Conservation (phyloP, 2,113 vertebrate species). For the Callipepla californica region DNA sequence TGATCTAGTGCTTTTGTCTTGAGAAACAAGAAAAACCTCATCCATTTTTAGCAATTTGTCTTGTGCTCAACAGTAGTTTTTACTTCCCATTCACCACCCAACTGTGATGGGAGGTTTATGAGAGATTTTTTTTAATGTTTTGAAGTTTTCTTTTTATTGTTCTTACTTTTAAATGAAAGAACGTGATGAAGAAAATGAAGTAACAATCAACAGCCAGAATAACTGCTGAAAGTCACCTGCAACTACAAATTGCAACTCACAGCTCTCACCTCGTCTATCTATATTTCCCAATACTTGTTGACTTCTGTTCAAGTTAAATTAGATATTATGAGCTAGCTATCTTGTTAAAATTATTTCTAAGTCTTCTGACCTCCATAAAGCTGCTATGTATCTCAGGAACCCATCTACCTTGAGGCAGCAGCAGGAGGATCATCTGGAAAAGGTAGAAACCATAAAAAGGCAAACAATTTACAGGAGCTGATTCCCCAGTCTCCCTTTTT, state of each 20-base stretch:
- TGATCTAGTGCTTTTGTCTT: neutral
- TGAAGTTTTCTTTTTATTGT: neutral
- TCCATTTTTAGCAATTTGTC: neutral
- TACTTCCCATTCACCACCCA: neutral
- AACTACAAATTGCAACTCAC: neutral
- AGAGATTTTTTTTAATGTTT: neutral
- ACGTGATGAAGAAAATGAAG: neutral
- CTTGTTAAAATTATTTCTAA: constrained; percentile 34
- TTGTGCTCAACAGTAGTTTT: neutral
- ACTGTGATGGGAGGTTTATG: neutral
- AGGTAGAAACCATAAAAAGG: neutral
- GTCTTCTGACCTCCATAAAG: constrained; percentile 40
- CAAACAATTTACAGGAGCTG: neutral
- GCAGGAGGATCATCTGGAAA: neutral
- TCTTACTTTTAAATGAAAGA: neutral
- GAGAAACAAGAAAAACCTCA: too few relatives aligned
- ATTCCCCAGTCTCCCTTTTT: neutral
- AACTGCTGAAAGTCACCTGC: neutral
- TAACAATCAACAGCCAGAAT: neutral
- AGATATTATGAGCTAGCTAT: neutral
- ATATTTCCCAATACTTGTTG: neutral
- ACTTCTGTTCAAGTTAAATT: constrained; percentile 17
- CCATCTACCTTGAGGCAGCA: constrained; percentile 9
- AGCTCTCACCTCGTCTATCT: neutral
- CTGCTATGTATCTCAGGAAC: neutral